Percentiles rank a stretch among this genome's conserved stretches.
phyloP scores from a whole-genome alignment of 2,113 vertebrate genomes.

The Microtus richardsoni region DNA sequence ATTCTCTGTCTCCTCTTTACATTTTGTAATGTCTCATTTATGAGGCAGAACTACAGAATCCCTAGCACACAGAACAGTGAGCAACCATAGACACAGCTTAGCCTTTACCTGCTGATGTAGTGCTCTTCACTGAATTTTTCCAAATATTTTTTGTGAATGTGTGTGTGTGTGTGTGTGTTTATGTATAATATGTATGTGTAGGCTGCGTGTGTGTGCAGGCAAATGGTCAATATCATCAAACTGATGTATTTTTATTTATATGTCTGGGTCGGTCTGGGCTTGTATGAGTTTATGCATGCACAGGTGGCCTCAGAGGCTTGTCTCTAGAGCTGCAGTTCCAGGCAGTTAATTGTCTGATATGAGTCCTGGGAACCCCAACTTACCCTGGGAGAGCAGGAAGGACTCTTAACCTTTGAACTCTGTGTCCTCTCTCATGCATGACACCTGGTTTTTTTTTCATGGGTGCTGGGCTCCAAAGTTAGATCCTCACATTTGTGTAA shows the following conservation, averaged over 20 bases:
- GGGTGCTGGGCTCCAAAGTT: neutral
- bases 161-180: too few species aligned
- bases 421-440: neutral
- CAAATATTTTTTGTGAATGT: neutral
- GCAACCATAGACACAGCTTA: neutral
- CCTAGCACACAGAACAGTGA: neutral
- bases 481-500: neutral
- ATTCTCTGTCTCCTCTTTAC: neutral
- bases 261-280: neutral
- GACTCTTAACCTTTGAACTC: neutral
- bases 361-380: neutral
- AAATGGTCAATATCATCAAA: neutral
- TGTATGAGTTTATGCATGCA: neutral
- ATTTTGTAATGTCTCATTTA: neutral
- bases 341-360: neutral
- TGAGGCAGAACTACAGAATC: neutral
- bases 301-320: neutral
- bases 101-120: neutral
- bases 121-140: constrained; percentile 3
- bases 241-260: neutral
- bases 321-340: neutral
- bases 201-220: too few species aligned
- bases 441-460: neutral
- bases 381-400: neutral
- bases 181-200: too few species aligned